phyloP scores from a whole-genome alignment of 2,888 invertebrate species.

The Amblyjoppa proteus region DNA sequence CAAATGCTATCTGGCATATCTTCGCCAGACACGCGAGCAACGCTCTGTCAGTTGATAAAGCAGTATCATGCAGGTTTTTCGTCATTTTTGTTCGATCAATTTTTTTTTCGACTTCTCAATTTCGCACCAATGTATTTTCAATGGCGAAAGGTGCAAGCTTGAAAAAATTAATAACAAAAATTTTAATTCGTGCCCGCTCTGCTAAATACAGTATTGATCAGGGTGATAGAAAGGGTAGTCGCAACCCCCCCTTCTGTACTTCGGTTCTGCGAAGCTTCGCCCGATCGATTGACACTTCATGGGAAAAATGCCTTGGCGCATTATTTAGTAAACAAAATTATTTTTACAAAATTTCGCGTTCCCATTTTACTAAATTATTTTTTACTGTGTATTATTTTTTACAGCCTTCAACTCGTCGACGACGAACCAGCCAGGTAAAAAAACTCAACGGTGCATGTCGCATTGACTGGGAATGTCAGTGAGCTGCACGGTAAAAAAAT shows the following conservation, averaged over 20 bases:
- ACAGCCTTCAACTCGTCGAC: too few species aligned
- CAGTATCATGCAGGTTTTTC: neutral
- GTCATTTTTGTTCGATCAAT: neutral
- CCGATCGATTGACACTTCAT: neutral
- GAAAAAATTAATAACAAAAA: too few species aligned
- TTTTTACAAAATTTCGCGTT: too few species aligned
- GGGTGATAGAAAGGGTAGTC: neutral
- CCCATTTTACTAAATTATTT: too few species aligned
- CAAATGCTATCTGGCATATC: neutral
- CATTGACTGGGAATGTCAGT: too few species aligned
- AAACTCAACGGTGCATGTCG: too few species aligned
- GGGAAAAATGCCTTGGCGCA: neutral
- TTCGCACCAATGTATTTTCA: neutral
- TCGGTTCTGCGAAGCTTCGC: neutral
- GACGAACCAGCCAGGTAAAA: too few species aligned
- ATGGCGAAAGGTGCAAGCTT: neutral
- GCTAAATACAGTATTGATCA: neutral
- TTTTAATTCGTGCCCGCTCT: too few species aligned
- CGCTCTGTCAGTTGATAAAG: slow-evolving; percentile 54
- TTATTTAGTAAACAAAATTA: too few species aligned
- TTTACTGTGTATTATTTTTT: too few species aligned
- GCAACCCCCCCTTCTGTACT: neutral
- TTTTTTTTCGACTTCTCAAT: neutral
- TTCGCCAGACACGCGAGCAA: neutral
- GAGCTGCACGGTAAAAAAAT: too few species aligned